Evolutionary conservation across 2,113 vertebrate species (phyloP).

Genomic region (Hemiprocne comata): DNA sequence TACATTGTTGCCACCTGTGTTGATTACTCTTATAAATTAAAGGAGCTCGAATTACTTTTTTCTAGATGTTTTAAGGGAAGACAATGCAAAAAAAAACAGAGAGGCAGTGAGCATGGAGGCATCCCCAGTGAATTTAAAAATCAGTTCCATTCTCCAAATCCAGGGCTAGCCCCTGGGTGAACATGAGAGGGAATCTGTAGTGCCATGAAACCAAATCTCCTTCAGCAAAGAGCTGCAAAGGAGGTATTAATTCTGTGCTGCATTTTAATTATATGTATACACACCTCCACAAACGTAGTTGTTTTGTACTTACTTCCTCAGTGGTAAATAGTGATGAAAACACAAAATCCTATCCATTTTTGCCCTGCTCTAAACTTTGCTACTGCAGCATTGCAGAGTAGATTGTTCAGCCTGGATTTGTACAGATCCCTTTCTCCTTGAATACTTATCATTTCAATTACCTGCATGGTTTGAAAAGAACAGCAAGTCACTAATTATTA

Average conservation of each 20-base stretch:
- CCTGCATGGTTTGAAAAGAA: slow-evolving; percentile 15
- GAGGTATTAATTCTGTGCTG: background rate
- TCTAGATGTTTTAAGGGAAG: background rate
- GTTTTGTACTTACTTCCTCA: background rate
- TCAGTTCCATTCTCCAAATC: background rate
- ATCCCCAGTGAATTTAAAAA: background rate
- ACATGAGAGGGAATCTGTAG: background rate
- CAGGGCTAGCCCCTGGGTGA: background rate
- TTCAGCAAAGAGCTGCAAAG: background rate
- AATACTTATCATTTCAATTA: background rate
- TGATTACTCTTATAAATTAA: slow-evolving; percentile 46
- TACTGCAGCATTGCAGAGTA: background rate
- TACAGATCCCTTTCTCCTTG: background rate
- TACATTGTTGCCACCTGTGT: slow-evolving; percentile 55
- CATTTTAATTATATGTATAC: background rate
- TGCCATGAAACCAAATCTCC: background rate
- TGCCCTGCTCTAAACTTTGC: background rate
- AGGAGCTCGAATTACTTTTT: background rate
- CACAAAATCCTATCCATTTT: background rate
- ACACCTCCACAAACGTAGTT: background rate
- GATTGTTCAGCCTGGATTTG: background rate
- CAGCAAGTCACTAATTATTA: background rate
- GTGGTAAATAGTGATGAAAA: background rate
- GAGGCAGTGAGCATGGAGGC: background rate
- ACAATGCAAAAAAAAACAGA: background rate